These are phyloP conservation scores for Catharus ustulatus DNA, from an alignment of 2,797 vertebrate genomes.

Conservation along the genomic window DNA sequence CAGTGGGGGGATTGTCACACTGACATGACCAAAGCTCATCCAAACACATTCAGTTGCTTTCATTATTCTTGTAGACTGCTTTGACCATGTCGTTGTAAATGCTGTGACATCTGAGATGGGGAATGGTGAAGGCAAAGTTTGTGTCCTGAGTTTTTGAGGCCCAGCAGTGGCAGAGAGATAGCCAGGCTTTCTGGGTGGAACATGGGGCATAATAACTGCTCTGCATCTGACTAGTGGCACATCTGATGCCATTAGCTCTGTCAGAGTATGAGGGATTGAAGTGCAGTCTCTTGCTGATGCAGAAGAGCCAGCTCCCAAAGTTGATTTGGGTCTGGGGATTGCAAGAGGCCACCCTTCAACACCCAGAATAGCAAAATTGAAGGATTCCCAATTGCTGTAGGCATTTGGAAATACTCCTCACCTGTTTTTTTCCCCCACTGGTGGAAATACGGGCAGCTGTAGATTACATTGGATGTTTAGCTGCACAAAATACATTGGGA, in stretches of 20 bases:
- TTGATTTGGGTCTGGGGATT: not conserved
- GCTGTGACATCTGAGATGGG: not conserved
- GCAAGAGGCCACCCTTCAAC: not conserved
- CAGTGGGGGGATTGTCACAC: not conserved
- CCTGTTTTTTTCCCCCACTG: not conserved
- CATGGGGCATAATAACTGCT: accelerated
- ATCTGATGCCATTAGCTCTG: not conserved
- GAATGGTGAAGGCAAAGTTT: not conserved
- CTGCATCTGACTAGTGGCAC: not conserved
- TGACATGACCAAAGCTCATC: not conserved
- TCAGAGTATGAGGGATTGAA: not conserved
- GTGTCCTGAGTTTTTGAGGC: accelerated
- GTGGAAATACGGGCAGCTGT: not conserved
- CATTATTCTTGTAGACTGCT: not conserved
- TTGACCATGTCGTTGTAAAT: not conserved
- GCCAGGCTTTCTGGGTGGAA: accelerated
- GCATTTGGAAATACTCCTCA: not conserved
- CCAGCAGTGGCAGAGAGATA: not conserved
- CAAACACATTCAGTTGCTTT: not conserved
- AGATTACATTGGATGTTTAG: not conserved
- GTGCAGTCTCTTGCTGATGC: not conserved
- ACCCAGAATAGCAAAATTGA: not conserved
- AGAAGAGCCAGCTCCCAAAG: not conserved
- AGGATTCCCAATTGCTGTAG: not conserved
- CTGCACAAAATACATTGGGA: not conserved